These are phyloP conservation scores for Drosophila subsilvestris DNA, from an alignment of 2,888 invertebrate genomes.

Conservation along the genomic window DNA sequence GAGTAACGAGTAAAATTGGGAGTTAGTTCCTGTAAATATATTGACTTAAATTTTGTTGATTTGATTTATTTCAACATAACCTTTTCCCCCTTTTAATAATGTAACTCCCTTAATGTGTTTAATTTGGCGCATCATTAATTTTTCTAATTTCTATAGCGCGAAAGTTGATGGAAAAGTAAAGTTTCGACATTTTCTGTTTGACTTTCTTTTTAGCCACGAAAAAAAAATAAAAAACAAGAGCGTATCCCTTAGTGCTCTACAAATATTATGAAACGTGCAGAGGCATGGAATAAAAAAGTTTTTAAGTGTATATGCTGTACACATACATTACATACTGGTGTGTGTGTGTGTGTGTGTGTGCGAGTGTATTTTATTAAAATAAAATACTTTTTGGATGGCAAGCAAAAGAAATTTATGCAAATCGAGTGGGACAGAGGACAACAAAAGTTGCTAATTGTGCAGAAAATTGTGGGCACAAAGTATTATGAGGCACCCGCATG, in stretches of 20 bases:
- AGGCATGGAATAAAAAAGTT: slow-evolving; percentile 47
- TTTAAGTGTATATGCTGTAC: neutral
- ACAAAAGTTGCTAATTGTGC: slow-evolving; percentile 68
- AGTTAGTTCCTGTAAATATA: neutral
- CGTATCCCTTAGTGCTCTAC: neutral
- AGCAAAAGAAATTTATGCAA: slow-evolving; percentile 60
- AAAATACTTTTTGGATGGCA: neutral
- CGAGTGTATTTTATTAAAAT: neutral
- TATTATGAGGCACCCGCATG: slow-evolving; percentile 56
- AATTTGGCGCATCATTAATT: slow-evolving; percentile 6
- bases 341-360: neutral
- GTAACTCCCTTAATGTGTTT: neutral
- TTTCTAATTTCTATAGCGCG: slow-evolving; percentile 6
- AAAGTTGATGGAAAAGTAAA: neutral
- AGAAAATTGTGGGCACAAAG: slow-evolving; percentile 63
- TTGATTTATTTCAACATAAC: no score
- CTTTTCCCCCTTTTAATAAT: no score
- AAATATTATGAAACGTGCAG: slow-evolving; percentile 45
- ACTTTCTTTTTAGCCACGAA: neutral
- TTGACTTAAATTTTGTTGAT: no score
- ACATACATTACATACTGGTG: neutral
- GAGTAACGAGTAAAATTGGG: neutral
- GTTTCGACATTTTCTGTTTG: neutral
- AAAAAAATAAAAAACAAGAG: no score
- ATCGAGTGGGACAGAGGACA: slow-evolving; percentile 33